Evolutionary conservation across 2,113 vertebrate species (phyloP), one percentile per base, ranked within the genome.

Genomic region (Odontesthes bonariensis): DNA sequence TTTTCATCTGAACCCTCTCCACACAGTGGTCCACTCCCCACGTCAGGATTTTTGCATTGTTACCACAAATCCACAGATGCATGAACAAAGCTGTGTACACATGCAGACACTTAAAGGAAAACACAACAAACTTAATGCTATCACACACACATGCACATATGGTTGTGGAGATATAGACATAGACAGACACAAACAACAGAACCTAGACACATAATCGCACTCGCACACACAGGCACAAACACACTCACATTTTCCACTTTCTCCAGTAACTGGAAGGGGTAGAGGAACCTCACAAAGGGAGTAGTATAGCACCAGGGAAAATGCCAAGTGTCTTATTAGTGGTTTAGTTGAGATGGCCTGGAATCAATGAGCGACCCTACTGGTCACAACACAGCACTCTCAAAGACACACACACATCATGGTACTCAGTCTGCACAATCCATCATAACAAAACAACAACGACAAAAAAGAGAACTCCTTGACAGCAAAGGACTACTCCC

Each of bases 321-420:
- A 94, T 93, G 92, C 89, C 87, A 91, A 88, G 83, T 89, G 89
- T 89, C 92, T 94, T 93, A 93, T 94, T 94, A 93, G 91, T 89
- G 88, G 67, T 85, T 89, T 88, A 84, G 90, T 71, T 40, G 69
- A 83, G 83, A 84, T 86, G 86, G 83, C 84, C 83, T 82, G 75
- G 87, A 91, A 92, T 92, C 91, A 58, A 91, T 85, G 84, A 71
- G 77, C 83, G 89, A 91, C 90, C 89, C 82, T 81, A 78, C 65
- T 75, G 86, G 87, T 89, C 86, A 89, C 84, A 73, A 88, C 84
- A 81, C 75, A 84, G 64, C 73, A 84, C 89, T 83, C 83, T 83
- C 69, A 64, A 60, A 89, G 85, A 91, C 77, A 35, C 82, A 64
- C 82, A 64, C 82, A 93, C 86, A 90, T 88, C 87, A 78, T 69